A percentile compares a stretch with the other conserved stretches of the same genome.
Conservation (phyloP, 2,888 invertebrate genomes). For the Ellobium chinense region DNA sequence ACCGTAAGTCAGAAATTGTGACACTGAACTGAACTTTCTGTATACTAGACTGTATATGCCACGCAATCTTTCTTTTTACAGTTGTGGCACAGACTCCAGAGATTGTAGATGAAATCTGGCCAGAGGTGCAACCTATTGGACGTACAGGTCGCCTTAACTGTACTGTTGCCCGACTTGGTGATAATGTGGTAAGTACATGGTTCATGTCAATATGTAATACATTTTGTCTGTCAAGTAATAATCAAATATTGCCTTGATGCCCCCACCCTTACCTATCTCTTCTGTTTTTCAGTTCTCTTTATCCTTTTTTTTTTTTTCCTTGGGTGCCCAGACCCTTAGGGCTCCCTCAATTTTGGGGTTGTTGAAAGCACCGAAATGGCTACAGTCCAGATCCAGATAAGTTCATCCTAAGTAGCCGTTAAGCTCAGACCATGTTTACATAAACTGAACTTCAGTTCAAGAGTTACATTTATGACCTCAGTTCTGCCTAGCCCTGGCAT, state of each 20-base stretch:
- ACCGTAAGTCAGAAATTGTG: too few relatives aligned
- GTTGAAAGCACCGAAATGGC: too few relatives aligned
- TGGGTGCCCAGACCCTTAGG: too few relatives aligned
- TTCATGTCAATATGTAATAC: background rate
- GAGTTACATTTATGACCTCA: too few relatives aligned
- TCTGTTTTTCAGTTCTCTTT: background rate
- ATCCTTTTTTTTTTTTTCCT: background rate
- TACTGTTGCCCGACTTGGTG: conserved; percentile 68
- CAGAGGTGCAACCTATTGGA: conserved; percentile 75
- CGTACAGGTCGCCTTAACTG: conserved; percentile 75
- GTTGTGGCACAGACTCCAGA: conserved; percentile 67
- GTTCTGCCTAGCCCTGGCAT: too few relatives aligned
- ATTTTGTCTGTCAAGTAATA: background rate
- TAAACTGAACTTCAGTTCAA: too few relatives aligned
- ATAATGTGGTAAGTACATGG: conserved; percentile 35
- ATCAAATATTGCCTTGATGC: background rate
- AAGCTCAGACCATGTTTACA: too few relatives aligned
- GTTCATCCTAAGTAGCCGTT: too few relatives aligned
- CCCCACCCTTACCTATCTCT: background rate
- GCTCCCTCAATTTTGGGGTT: too few relatives aligned
- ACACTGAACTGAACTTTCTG: too few relatives aligned
- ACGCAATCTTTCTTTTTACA: conserved; percentile 40
- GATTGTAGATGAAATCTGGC: conserved; percentile 75
- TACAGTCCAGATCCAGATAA: too few relatives aligned
- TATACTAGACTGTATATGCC: too few relatives aligned